Conservation (phyloP, 2,888 invertebrate genomes). For the Brachyptera risi region DNA sequence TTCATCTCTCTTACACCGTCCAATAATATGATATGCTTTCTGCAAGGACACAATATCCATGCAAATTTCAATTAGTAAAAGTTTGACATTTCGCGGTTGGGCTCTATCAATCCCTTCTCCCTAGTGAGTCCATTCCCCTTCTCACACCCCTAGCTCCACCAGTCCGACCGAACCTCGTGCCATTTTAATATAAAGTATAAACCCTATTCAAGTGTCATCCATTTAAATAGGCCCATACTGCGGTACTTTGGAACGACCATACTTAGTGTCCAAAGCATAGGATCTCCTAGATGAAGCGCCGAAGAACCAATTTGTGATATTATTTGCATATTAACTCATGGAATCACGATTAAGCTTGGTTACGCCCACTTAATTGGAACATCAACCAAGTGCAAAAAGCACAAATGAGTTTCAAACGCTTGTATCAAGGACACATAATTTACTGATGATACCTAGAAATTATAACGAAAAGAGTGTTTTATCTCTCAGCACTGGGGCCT, state of each 20-base stretch:
- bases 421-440: background rate
- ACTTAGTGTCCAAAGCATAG: constrained; percentile 8
- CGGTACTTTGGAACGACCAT: background rate
- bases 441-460: background rate
- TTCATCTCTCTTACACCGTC: constrained; percentile 6
- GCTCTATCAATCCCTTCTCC: constrained; percentile 1
- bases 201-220: constrained; percentile 9
- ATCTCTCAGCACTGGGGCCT: background rate
- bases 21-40: constrained; percentile 10
- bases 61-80: constrained; percentile 30
- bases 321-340: constrained; percentile 25
- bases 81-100: constrained; percentile 2
- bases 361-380: constrained; percentile 19
- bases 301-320: constrained; percentile 16
- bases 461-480: background rate
- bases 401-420: background rate
- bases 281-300: constrained; percentile 8
- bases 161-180: too few relatives aligned
- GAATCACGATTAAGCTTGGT: constrained; percentile 24
- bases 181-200: background rate
- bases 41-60: constrained; percentile 22
- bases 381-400: constrained; percentile 4
- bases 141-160: too few relatives aligned
- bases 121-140: constrained; percentile 4
- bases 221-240: constrained; percentile 26